Base-by-base conservation (phyloP, 2,797 vertebrate genomes). In the Silurus aristotelis region DNA sequence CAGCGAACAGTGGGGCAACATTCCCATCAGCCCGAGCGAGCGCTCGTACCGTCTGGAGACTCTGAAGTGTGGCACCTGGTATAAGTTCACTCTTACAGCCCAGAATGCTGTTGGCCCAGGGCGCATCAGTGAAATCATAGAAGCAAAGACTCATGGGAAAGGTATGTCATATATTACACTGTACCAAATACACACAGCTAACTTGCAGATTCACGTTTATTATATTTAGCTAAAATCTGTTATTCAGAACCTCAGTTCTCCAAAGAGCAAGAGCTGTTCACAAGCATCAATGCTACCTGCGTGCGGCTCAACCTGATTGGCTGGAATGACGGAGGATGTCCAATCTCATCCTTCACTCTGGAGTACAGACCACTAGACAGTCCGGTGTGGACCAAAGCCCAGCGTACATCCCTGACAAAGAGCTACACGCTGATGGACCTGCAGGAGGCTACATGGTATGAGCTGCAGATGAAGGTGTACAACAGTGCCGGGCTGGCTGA, bases 71-170 rank as follows among this genome's bases (percentile, higher is more conserved):
- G 98, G 98, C 73, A 99, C 98, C 0, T 99, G 98, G 98, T 99
- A 99, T 89, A 99, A 99, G 90, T 99, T 99, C 91, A 99, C 98
- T 0, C 94, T 99, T n/a, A 99, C 98, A 0, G 98, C 98, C 83
- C 98, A 99, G 91, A 99, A 99, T 0, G 98, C 97, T 52, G 98
- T 99, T 63, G 98, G 98, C 0, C 97, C 98, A 0, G 98, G 98
- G 0, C 97, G 97, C 87, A 99, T 99, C 92, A 99, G 98, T 60
- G 98, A 99, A 90, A 99, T 99, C 90, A 99, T 99, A 55, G 98
- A 99, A 90, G 98, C 98, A 9, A 99, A 99, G 93, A 99, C 98
- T 0, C 93, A 99, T 27, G 98, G 98, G 76, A 99, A 99, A 97
- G 98, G 98, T 99, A 91, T 19, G 4, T 80, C 63, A 19, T 52